Conservation (phyloP, 2,113 vertebrate species). For the Dipodomys spectabilis region DNA sequence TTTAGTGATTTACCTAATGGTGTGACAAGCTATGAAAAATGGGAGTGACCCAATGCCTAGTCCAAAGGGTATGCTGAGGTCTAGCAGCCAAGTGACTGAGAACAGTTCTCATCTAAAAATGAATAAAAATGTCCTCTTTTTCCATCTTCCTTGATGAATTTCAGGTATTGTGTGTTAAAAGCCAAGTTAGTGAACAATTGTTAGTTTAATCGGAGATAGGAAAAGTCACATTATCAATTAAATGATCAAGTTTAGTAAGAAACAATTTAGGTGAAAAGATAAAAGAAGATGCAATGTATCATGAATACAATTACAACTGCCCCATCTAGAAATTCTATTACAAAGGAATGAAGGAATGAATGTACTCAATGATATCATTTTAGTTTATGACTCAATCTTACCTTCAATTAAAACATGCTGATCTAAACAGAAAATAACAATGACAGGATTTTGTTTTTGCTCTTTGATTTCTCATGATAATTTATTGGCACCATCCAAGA, state of each 20-base stretch:
- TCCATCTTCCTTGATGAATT: conserved; percentile 33
- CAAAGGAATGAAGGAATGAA: not conserved
- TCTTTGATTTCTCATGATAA: conserved; percentile 41
- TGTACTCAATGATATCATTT: not conserved
- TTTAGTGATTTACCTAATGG: conserved; percentile 80
- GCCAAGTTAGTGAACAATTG: conserved; percentile 8
- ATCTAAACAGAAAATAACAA: not conserved
- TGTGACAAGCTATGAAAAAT: conserved; percentile 74
- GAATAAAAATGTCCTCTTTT: not conserved
- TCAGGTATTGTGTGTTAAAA: conserved; percentile 56
- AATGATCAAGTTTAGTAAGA: conserved; percentile 61
- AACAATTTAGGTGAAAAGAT: conserved; percentile 67
- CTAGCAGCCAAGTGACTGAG: not conserved
- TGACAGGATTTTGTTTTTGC: not conserved
- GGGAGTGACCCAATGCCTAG: conserved; percentile 57
- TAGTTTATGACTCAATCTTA: not conserved
- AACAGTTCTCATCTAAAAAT: not conserved
- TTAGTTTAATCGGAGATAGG: conserved; percentile 42
- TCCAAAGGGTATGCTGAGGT: conserved; percentile 50
- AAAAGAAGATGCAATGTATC: conserved; percentile 50
- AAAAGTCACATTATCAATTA: conserved; percentile 50
- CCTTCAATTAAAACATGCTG: not conserved
- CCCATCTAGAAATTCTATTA: not conserved
- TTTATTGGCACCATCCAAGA: not conserved
- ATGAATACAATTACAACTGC: conserved; percentile 3